Conservation (phyloP, 1,140 invertebrate genomes). For the Neotoxoptera formosana region DNA sequence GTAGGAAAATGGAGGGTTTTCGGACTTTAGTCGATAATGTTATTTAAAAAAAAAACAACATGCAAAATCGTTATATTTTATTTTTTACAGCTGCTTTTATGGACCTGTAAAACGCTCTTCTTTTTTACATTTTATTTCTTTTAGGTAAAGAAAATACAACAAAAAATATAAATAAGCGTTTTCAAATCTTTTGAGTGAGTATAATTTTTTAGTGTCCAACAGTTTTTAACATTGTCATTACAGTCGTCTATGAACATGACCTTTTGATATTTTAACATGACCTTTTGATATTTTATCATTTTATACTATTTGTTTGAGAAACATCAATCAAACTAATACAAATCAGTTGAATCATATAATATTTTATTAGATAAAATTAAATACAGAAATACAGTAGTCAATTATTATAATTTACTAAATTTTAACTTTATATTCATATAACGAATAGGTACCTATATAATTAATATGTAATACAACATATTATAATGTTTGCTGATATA, state of each 20-base stretch:
- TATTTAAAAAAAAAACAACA: conserved; percentile 22
- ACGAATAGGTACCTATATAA: background rate
- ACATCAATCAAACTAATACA: background rate
- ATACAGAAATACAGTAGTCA: background rate
- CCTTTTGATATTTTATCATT: background rate
- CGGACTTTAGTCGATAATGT: conserved; percentile 22
- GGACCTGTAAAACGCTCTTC: conserved; percentile 11
- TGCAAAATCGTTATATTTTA: conserved; percentile 7
- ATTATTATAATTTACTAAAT: background rate
- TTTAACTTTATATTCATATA: background rate
- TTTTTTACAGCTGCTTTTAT: conserved; percentile 4
- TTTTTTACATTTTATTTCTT: background rate
- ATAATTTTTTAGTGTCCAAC: conserved; percentile 17
- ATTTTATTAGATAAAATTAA: background rate
- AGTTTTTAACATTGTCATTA: background rate
- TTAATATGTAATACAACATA: background rate
- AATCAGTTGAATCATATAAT: background rate
- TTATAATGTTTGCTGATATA: background rate
- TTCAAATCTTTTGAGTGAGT: background rate
- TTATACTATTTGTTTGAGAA: background rate
- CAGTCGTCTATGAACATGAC: background rate
- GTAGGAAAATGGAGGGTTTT: conserved; percentile 24
- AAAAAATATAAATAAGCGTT: conserved; percentile 21
- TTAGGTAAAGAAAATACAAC: background rate
- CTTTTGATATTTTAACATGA: background rate